Base-by-base conservation (phyloP, 1,140 invertebrate genomes). In the Megalopta genalis region DNA sequence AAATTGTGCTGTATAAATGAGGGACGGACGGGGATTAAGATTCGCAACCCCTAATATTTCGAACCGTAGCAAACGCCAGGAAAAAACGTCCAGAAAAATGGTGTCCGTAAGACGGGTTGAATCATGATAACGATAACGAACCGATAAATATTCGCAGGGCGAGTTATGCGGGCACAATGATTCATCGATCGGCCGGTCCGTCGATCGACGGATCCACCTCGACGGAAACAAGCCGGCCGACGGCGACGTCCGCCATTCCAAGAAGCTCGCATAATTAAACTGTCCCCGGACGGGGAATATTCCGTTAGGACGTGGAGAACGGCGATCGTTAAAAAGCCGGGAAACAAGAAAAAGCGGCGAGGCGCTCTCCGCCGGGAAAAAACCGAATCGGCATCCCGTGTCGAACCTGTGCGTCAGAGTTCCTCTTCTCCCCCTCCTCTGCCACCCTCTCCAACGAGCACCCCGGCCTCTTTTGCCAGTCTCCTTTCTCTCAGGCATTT, bases 401-500 rank as follows among this genome's bases (percentile, higher is more conserved):
- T 52, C 39, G 25, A 21, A 32, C 23, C 60, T 21, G 16, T 52
- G 42, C 60, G 25, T 14, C 60, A 46, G 42, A 12, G 42, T 65
- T 39, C 27, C 52, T 9, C 62, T 16, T 39, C 39, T 23, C 2
- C 49, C 12, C 10, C 5, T 23, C 23, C 14, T 42, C 49, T 18
- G 10, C 12, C 4, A 77, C 25, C 63, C 77, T 57, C 67, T 42
- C 63, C 60, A 49, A 65, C 39, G 21, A 23, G 2, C 39, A 14
- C 10, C 10, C 25, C 23, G 42, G 59, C 14, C 46, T 5, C 21
- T n/a, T 52, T 39, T 16, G 32, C 32, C 32, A 32, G 32, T 39
- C 46, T n/a, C 23, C 77, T 73, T 63, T 59, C 72, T 71, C 71
- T 52, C 64, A 12, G n/a, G n/a, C 39, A 63, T 70, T 72, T 68